These are phyloP conservation scores for Ectemnius lituratus DNA, from an alignment of 2,888 invertebrate species.

Conservation along the genomic window DNA sequence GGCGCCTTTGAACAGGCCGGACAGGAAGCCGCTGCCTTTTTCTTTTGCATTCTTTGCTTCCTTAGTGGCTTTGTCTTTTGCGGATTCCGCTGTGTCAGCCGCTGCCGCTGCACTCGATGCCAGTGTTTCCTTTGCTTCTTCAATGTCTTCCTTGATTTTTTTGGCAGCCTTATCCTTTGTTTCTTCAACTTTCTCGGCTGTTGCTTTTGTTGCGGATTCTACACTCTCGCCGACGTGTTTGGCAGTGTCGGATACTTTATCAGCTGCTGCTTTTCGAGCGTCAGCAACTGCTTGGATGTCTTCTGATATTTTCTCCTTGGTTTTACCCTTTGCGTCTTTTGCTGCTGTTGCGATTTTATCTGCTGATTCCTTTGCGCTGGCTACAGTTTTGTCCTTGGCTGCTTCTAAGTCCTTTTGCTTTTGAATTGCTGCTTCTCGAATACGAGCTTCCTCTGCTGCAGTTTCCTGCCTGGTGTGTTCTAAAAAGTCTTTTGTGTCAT, in stretches of 20 bases:
- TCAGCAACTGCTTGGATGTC: not conserved
- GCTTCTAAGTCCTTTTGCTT: constrained; percentile 34
- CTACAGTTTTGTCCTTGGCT: constrained; percentile 36
- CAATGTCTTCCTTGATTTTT: constrained; percentile 41
- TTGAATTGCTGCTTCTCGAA: constrained; percentile 44
- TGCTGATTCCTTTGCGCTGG: not conserved
- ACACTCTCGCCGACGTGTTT: constrained; percentile 31
- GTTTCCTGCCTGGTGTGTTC: constrained; percentile 77
- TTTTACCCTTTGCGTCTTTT: constrained; percentile 34
- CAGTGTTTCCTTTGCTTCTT: constrained; percentile 19
- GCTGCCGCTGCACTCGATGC: constrained; percentile 20
- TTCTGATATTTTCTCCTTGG: constrained; percentile 5
- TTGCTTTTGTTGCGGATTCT: not conserved
- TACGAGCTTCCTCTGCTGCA: constrained; percentile 49
- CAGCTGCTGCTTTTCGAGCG: constrained; percentile 34
- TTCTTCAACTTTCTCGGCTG: constrained; percentile 18
- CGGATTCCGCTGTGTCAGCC: constrained; percentile 26
- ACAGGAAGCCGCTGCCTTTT: constrained; percentile 63
- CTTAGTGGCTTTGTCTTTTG: constrained; percentile 54
- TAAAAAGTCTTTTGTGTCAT: constrained; percentile 76
- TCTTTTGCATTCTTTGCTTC: constrained; percentile 62
- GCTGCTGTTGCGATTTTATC: not conserved
- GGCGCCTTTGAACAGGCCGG: constrained; percentile 65
- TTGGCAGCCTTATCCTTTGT: constrained; percentile 42
- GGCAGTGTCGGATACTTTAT: constrained; percentile 21